These are phyloP conservation scores for Dorcus hopei DNA, from an alignment of 2,888 invertebrate species.

Conservation along the genomic window DNA sequence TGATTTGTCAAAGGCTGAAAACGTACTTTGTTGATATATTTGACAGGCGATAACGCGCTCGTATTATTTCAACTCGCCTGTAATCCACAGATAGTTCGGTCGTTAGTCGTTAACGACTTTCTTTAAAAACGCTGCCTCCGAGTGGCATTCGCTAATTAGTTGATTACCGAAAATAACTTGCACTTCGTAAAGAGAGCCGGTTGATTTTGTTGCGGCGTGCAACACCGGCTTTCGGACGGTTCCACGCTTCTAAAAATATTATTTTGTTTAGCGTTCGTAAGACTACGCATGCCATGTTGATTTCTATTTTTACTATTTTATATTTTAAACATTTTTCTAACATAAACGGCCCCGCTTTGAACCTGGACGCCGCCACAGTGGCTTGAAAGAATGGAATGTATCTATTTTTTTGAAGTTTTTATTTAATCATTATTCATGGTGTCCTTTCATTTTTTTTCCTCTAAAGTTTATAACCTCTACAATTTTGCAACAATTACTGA, in stretches of 20 bases:
- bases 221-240: neutral
- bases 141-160: constrained; percentile 39
- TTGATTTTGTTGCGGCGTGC: neutral
- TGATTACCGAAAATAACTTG: constrained; percentile 26
- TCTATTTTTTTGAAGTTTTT: too few relatives aligned
- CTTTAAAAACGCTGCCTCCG: constrained; percentile 32
- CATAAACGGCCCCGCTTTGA: neutral
- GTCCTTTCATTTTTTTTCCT: too few relatives aligned
- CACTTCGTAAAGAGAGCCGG: too few relatives aligned
- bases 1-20: constrained; percentile 37
- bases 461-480: too few relatives aligned
- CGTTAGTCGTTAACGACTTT: constrained; percentile 40
- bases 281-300: constrained; percentile 10
- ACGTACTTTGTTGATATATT: constrained; percentile 39
- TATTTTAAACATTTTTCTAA: constrained; percentile 16
- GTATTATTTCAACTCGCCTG: constrained; percentile 36
- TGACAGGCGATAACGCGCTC: constrained; percentile 41
- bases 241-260: constrained; percentile 6
- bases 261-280: constrained; percentile 14
- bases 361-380: too few relatives aligned
- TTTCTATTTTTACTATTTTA: constrained; percentile 17
- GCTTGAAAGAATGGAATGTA: too few relatives aligned
- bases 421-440: too few relatives aligned
- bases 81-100: constrained; percentile 31
- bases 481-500: too few relatives aligned